Base-by-base conservation (phyloP, 2,113 vertebrate genomes). In the Turnix velox region DNA sequence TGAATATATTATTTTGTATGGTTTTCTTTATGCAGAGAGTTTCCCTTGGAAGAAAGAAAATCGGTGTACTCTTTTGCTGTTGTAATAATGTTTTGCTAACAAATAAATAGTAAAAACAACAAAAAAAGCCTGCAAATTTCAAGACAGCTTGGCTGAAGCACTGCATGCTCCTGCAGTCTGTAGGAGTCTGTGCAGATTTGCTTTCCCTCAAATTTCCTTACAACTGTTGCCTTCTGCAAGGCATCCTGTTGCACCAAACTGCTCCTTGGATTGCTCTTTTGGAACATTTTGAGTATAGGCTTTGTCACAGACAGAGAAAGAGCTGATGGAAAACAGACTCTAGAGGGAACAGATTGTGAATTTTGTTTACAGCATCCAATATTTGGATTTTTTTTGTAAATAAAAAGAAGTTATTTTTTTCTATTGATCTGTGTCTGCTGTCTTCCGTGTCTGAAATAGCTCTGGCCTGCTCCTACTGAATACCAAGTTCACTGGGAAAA, bases 331-430 rank as follows among this genome's bases (percentile, higher is more conserved):
- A 97, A 97, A 95, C 94, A 96, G 94, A 97, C 95, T 97, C 87
- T 97, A 95, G 97, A 98, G 97, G 97, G 97, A 98, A 97, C 97
- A 98, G 98, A 98, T 98, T 98, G 98, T 98, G 97, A 98, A 98
- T 98, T 98, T 98, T 98, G 98, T 98, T 98, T 98, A 98, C 98
- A 98, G 95, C 97, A 98, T 98, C 98, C 98, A 98, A 98, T 98
- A 98, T 98, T 98, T 98, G 98, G 98, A 98, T 98, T 98, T 97
- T 97, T 97, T 97, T 97, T 98, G 98, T 98, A 98, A 98, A 98
- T 98, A 98, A 98, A 98, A 98, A 98, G 97, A 98, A 97, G 97
- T 98, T 98, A 98, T 98, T 98, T 98, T 98, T 98, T 98, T 98
- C 98, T 98, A 98, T 97, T 97, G 94, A 97, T 98, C 92, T 91